Evolutionary conservation across 1,140 invertebrate genomes (phyloP).

Genomic region (Meloidogyne chitwoodi): DNA sequence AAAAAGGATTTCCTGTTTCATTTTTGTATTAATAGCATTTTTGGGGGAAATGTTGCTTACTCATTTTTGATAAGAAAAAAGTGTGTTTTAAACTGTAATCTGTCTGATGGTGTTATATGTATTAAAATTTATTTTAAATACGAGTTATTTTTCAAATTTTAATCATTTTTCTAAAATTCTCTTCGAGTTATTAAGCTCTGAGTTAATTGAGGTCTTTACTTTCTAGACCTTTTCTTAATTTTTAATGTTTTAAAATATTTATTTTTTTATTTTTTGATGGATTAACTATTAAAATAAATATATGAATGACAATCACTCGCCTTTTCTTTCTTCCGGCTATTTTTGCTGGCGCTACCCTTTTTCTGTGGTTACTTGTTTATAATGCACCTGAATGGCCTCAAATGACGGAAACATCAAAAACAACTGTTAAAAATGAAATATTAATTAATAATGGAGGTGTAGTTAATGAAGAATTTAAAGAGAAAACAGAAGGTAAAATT

Average conservation of each 20-base stretch:
- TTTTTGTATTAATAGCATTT: background rate
- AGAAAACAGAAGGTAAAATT: constrained; percentile 15
- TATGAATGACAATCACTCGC: constrained; percentile 45
- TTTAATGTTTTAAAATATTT: background rate
- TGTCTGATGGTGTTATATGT: no score
- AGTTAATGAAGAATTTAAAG: background rate
- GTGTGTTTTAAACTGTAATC: background rate
- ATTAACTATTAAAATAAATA: background rate
- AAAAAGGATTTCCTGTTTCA: background rate
- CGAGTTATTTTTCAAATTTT: no score
- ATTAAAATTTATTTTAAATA: no score
- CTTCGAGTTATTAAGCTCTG: no score
- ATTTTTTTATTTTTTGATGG: background rate
- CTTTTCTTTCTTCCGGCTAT: constrained; percentile 57
- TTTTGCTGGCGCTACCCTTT: constrained; percentile 49
- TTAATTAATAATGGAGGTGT: background rate
- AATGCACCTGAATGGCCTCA: constrained; percentile 52
- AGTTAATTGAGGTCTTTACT: no score
- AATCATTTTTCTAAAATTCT: no score
- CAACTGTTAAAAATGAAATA: constrained; percentile 4
- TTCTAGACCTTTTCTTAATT: background rate
- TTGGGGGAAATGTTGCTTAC: background rate
- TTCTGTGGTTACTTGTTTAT: constrained; percentile 50
- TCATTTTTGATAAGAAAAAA: background rate
- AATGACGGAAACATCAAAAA: constrained; percentile 26